Conservation (phyloP, 2,113 vertebrate genomes). For the Anarhynchus alexandrinus region DNA sequence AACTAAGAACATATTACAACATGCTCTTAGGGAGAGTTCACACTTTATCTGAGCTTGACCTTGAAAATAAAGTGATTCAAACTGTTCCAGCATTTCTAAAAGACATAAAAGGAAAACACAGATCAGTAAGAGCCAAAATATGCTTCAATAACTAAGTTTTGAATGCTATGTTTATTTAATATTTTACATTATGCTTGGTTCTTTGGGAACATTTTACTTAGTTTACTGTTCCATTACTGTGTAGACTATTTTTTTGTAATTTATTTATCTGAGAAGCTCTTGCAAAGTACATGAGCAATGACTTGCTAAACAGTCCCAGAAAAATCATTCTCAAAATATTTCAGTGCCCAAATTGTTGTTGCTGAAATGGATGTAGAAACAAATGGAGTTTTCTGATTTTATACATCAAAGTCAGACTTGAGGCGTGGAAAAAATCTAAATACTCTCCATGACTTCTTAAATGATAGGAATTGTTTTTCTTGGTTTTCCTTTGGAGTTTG, state of each 20-base stretch:
- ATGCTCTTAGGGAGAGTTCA: background rate
- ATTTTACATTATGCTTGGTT: background rate
- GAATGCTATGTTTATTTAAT: background rate
- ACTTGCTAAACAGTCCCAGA: background rate
- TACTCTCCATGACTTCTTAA: background rate
- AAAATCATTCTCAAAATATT: conserved; percentile 13
- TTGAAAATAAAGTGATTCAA: background rate
- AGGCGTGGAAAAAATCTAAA: background rate
- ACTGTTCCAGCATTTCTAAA: background rate
- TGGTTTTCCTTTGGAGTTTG: background rate
- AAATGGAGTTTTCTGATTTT: background rate
- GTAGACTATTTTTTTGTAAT: background rate
- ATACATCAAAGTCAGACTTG: background rate
- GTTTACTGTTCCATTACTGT: background rate
- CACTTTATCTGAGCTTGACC: background rate
- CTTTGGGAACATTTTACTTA: background rate
- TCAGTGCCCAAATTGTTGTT: background rate
- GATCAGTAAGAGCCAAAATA: background rate
- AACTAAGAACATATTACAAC: background rate
- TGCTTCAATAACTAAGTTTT: background rate
- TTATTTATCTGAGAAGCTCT: background rate
- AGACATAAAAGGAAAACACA: background rate
- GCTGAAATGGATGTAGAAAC: background rate
- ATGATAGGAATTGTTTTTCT: background rate
- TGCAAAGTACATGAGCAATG: background rate